Evolutionary conservation across 1,140 invertebrate species (phyloP), one percentile per base, ranked within the genome.

Genomic region (Eumeta japonica): DNA sequence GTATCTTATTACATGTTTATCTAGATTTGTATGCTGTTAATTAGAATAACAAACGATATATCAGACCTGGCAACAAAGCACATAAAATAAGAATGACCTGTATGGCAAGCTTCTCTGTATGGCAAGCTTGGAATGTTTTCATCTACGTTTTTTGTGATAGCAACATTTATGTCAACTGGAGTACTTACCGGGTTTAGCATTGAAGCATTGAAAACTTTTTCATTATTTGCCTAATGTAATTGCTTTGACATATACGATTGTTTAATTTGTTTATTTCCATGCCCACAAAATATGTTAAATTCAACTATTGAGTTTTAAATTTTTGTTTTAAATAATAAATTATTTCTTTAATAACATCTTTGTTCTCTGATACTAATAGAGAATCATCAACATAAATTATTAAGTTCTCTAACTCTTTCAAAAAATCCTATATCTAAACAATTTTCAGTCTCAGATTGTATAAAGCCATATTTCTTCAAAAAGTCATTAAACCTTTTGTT

Each of bases 31-130:
- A 54, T 78, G 55, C 16, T 44, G 18, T 44, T 35, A 35, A 34
- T 43, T 44, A 14, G 49, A 59, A 33, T 52, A 16, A 17, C 27
- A 49, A 34, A 46, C n/a, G 42, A 18, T 18, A 49, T 46, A 28
- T 49, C 43, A 27, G 44, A 72, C 27, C 76, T 45, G 3, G 73
- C 63, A 9, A 38, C 44, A 16, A 44, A 40, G 5, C 48, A 37
- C 9, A 76, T 43, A 58, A 67, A 77, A 34, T 76, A 42, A n/a
- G 77, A 48, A 14, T 39, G 42, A 14, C 66, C 65, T 29, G 75
- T 48, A n/a, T n/a, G n/a, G n/a, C n/a, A n/a, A n/a, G 55, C 45
- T 50, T 73, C 41, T 43, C 55, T 55, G 41, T 63, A 74, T n/a
- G 30, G 42, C 17, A 45, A 46, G 31, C 4, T 29, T 13, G 13